Evolutionary conservation across 2,113 vertebrate species (phyloP).

Genomic region (Nyctibius bracteatus): DNA sequence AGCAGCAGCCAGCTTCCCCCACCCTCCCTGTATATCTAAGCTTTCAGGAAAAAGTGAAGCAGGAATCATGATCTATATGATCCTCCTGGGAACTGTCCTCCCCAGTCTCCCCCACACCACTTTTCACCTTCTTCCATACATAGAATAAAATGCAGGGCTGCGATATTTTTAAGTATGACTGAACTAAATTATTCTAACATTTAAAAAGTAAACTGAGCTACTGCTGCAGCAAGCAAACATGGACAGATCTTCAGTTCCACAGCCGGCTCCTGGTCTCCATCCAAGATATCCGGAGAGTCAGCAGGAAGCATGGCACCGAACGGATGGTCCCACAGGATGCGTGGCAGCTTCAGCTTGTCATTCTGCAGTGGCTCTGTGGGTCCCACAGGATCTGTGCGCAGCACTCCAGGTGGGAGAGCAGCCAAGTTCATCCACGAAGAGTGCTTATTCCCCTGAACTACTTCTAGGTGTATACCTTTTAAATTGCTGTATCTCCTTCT

Average conservation of each 20-base stretch:
- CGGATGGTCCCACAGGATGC: not conserved
- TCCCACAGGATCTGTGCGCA: not conserved
- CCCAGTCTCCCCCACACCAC: not conserved
- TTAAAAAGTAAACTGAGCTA: not conserved
- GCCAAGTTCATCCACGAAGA: not conserved
- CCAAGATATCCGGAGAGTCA: fast-evolving
- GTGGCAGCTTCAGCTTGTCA: not conserved
- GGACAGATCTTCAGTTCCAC: not conserved
- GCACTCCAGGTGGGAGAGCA: fast-evolving
- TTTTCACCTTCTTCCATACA: not conserved
- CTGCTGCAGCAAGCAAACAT: not conserved
- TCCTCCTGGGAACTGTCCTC: not conserved
- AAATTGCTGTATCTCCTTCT: not conserved
- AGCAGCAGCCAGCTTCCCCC: constrained; percentile 33
- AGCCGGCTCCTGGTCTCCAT: not conserved
- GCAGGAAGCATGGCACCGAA: not conserved
- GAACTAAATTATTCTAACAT: fast-evolving
- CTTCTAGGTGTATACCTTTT: not conserved
- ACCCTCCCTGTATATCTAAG: not conserved
- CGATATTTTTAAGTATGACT: not conserved
- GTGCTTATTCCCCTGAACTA: not conserved
- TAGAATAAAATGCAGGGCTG: not conserved
- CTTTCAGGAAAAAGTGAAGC: constrained; percentile 40
- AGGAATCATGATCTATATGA: not conserved
- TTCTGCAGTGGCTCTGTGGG: fast-evolving